Conservation (phyloP, 2,113 vertebrate genomes). For the Dipodomys ordii region DNA sequence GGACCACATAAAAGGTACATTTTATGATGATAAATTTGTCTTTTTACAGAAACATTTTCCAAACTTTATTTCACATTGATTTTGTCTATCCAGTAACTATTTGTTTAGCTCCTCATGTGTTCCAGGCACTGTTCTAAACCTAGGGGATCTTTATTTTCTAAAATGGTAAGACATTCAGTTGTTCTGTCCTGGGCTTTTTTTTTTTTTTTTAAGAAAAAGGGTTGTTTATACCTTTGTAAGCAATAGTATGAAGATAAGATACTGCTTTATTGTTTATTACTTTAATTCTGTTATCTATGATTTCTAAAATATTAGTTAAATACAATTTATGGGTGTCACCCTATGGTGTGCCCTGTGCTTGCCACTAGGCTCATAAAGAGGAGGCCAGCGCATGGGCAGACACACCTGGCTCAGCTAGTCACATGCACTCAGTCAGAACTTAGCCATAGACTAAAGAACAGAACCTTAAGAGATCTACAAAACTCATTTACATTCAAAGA, state of each 20-base stretch:
- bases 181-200: no score
- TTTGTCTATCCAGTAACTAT: neutral
- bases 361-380: neutral
- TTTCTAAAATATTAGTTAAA: slow-evolving; percentile 28
- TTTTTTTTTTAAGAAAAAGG: no score
- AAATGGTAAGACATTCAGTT: neutral
- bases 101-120: neutral
- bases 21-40: neutral
- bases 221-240: neutral
- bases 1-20: neutral
- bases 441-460: neutral
- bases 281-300: neutral
- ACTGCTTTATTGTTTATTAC: neutral
- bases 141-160: neutral
- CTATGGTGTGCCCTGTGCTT: neutral
- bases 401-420: neutral
- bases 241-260: neutral
- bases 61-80: neutral
- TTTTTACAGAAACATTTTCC: neutral
- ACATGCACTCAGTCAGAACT: no score
- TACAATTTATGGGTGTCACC: neutral
- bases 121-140: neutral
- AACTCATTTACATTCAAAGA: neutral
- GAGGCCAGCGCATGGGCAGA: neutral
- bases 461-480: neutral